phyloP scores from a whole-genome alignment of 2,113 vertebrate species.

The Eleginops maclovinus region DNA sequence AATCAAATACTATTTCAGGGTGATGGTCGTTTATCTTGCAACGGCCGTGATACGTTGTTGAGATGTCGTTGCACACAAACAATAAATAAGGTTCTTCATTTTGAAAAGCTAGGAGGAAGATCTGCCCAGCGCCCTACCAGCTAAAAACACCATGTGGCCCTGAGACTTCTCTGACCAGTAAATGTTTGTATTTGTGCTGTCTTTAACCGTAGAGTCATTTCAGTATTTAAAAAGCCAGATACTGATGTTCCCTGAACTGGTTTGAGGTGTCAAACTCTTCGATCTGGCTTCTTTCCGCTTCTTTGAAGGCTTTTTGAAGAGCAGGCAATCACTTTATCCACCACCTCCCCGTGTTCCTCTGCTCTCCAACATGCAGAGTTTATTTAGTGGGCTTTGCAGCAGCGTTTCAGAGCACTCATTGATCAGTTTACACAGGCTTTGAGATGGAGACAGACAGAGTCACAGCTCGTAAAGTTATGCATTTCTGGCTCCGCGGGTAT shows the following conservation, averaged over 20 bases:
- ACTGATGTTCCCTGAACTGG: conserved; percentile 3
- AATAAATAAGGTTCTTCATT: no score
- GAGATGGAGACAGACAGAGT: conserved; percentile 52
- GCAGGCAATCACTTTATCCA: not conserved
- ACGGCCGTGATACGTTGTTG: no score
- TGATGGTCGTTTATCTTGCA: no score
- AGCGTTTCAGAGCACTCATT: conserved; percentile 37
- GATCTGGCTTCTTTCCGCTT: not conserved
- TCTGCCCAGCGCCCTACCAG: no score
- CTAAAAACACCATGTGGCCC: no score
- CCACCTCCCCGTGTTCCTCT: conserved; percentile 15
- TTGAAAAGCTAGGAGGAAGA: no score
- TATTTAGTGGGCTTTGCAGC: conserved; percentile 44
- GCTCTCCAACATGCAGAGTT: conserved; percentile 50
- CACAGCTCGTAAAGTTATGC: conserved; percentile 68
- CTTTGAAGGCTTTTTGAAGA: conserved; percentile 33
- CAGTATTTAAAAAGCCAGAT: no score
- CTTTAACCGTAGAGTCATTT: no score
- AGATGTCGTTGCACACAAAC: no score
- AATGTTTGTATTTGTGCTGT: not conserved
- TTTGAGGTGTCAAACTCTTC: conserved; percentile 6
- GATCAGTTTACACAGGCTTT: conserved; percentile 43
- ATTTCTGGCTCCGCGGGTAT: conserved; percentile 38
- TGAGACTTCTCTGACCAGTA: not conserved
- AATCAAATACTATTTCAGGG: no score